These are phyloP conservation scores for Perdita meconis DNA, from an alignment of 2,888 invertebrate species.

Conservation along the genomic window DNA sequence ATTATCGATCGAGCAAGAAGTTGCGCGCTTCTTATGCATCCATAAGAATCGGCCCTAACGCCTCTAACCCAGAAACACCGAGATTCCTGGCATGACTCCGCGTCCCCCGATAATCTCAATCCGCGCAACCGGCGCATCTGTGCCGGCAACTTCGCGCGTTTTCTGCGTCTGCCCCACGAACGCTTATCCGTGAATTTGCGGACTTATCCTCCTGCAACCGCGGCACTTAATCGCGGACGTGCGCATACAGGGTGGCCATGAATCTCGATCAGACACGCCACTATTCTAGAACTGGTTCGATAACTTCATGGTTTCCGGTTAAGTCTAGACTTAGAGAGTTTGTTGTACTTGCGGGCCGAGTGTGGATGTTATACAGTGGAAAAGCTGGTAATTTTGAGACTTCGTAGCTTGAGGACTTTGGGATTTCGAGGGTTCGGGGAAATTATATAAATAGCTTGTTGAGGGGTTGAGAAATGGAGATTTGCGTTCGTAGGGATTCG, in stretches of 20 bases:
- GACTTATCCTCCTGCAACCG: constrained; percentile 21
- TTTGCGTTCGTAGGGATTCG: background rate
- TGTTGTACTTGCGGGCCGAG: background rate
- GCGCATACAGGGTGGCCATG: constrained; percentile 16
- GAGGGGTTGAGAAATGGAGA: no score
- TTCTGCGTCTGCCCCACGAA: constrained; percentile 5
- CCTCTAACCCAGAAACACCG: constrained; percentile 68
- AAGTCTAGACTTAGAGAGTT: background rate
- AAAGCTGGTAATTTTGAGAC: background rate
- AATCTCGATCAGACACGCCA: background rate
- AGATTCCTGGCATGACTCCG: constrained; percentile 66
- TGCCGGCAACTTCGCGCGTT: constrained; percentile 23
- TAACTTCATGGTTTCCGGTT: background rate
- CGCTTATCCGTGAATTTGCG: constrained; percentile 19
- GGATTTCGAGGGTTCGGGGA: background rate
- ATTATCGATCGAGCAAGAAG: constrained; percentile 46
- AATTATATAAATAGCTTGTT: no score
- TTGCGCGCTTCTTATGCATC: constrained; percentile 26
- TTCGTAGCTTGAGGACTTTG: background rate
- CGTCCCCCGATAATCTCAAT: constrained; percentile 65
- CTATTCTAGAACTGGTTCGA: background rate
- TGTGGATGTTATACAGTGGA: background rate
- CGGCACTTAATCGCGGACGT: constrained; percentile 16
- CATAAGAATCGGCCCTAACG: constrained; percentile 61
- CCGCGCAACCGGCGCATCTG: constrained; percentile 55